These are phyloP conservation scores for Drosophila setosimentum DNA, from an alignment of 2,888 invertebrate species.

Conservation along the genomic window DNA sequence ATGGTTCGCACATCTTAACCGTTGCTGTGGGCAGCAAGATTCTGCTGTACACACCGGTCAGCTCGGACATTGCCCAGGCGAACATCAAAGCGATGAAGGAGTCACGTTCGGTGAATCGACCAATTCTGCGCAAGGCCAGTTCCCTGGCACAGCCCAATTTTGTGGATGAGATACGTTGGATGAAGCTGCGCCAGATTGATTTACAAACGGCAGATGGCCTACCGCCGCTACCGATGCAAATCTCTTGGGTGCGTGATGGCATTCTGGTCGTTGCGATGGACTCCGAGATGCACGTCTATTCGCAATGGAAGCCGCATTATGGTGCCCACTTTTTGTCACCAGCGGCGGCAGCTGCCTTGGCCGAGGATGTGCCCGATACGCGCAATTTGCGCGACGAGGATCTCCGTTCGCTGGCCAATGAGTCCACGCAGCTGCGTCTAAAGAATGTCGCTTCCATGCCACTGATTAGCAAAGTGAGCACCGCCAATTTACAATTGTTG, in stretches of 20 bases:
- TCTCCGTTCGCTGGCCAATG: constrained; percentile 88
- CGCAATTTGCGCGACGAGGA: constrained; percentile 91
- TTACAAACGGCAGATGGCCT: constrained; percentile 97
- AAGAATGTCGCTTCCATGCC: constrained; percentile 92
- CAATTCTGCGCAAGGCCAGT: constrained; percentile 95
- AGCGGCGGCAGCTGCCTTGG: constrained; percentile 84
- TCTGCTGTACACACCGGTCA: constrained; percentile 96
- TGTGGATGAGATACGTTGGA: constrained; percentile 97
- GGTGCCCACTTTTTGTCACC: constrained; percentile 84
- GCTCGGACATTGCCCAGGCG: constrained; percentile 97
- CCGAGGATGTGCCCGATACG: constrained; percentile 90
- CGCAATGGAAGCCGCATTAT: constrained; percentile 95
- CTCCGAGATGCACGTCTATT: constrained; percentile 99
- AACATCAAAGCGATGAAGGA: constrained; percentile 97
- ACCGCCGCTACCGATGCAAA: constrained; percentile 98
- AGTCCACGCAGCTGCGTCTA: constrained; percentile 88
- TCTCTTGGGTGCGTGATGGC: constrained; percentile 99
- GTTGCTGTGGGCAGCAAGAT: constrained; percentile 98
- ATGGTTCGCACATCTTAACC: constrained; percentile 98
- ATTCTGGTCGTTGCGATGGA: constrained; percentile 99
- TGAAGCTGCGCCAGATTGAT: constrained; percentile 96
- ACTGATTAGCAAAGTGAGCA: constrained; percentile 92
- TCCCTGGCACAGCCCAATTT: constrained; percentile 95
- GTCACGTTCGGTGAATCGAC: constrained; percentile 92
- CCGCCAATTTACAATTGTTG: constrained; percentile 93